phyloP scores from a whole-genome alignment of 2,113 vertebrate species.

The Saguinus midas region DNA sequence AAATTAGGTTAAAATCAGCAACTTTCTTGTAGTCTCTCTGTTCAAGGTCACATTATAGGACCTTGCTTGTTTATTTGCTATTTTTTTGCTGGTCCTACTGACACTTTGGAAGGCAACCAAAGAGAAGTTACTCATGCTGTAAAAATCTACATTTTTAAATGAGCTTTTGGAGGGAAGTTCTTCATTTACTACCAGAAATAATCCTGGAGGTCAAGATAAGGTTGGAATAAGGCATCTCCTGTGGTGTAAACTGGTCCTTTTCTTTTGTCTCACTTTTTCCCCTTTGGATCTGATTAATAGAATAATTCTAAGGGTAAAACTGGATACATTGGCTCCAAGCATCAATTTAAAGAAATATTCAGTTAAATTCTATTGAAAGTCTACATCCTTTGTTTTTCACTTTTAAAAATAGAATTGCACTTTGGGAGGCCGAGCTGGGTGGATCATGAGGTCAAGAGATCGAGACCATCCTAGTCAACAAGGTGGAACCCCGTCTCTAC shows the following conservation, averaged over 20 bases:
- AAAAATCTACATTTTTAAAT: conserved; percentile 28
- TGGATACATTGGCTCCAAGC: background rate
- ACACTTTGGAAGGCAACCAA: conserved; percentile 6
- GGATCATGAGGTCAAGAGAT: too few species aligned
- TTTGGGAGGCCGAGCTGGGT: too few species aligned
- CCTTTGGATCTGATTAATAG: background rate
- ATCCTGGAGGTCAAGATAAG: conserved; percentile 17
- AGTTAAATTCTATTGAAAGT: background rate
- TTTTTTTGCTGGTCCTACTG: background rate
- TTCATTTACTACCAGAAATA: conserved; percentile 13
- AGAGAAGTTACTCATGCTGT: background rate
- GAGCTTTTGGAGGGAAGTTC: background rate
- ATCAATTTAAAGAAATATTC: conserved; percentile 30
- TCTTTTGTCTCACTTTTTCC: background rate
- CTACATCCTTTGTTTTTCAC: background rate
- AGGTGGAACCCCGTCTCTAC: too few species aligned
- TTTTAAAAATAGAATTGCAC: background rate
- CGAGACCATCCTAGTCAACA: too few species aligned
- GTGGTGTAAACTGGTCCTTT: background rate
- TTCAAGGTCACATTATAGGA: background rate
- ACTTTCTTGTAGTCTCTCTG: background rate
- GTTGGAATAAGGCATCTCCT: background rate
- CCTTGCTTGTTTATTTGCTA: background rate
- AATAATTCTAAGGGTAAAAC: background rate
- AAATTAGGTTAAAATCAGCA: background rate